A percentile compares a stretch with the other conserved stretches of the same genome.
Evolutionary conservation across 2,113 vertebrate species (phyloP).

Genomic region (Erpornis zantholeuca): DNA sequence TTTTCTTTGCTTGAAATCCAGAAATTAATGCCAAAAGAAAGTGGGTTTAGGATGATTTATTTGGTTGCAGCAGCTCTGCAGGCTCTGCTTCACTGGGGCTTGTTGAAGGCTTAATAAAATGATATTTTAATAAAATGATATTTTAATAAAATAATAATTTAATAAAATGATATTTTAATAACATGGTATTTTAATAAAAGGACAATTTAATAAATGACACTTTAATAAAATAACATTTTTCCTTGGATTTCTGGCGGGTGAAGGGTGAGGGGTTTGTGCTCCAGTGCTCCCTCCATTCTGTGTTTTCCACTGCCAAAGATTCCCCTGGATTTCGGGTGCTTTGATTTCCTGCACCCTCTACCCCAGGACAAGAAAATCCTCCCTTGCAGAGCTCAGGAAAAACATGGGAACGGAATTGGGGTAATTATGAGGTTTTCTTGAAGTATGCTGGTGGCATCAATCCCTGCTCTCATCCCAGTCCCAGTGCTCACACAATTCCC

Average conservation of each 20-base stretch:
- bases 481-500: not conserved
- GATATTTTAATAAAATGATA: not conserved
- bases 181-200: not conserved
- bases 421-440: not conserved
- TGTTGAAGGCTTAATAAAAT: not conserved
- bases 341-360: not conserved
- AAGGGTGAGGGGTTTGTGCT: not conserved
- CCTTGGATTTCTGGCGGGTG: not conserved
- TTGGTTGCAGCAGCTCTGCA: not conserved
- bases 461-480: not conserved
- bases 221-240: not conserved
- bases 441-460: not conserved
- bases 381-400: not conserved
- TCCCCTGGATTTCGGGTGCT: not conserved
- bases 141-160: not conserved
- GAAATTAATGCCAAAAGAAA: not conserved
- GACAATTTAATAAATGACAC: not conserved
- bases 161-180: not conserved
- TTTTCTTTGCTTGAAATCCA: not conserved
- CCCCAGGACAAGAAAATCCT: not conserved
- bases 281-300: not conserved
- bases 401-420: accelerated
- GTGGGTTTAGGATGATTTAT: not conserved
- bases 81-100: not conserved
- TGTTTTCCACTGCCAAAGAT: not conserved